Evolutionary conservation across 2,888 invertebrate genomes (phyloP), one percentile per base, ranked within the genome.

Genomic region (Eustalomyia histrio): DNA sequence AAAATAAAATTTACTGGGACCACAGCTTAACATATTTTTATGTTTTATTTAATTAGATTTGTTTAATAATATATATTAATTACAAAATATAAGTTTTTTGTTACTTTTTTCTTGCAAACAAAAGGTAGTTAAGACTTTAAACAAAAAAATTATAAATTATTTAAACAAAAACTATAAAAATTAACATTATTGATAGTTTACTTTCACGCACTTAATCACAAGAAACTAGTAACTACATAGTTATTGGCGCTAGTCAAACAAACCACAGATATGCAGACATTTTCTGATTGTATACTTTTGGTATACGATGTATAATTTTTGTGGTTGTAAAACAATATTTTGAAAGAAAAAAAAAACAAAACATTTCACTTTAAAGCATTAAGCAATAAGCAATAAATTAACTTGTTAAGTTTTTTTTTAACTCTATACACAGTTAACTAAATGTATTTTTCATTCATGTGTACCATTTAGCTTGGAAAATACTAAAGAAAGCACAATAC

Each of bases 381-480:
- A 78, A 72, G 60, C 18, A 72, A 72, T 58, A 78, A 72, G 60
- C 18, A 72, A 72, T 78, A 69, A 71, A 71, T 76, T 60, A 64
- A 76, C 29, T 64, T 71, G 63, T 69, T 50, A 14, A 33, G 21
- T 24, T 43, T 67, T 58, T 47, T 58, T 39, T 21, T 65, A 12
- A 39, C 10, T 12, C 10, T 39, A 39, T 39, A 14, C 10, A 39
- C 39, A 39, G 39, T 39, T 39, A 39, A 39, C 39, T 39, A 39
- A 35, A 35, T 39, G 12, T 12, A 1, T 12, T 39, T 39, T 39
- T 10, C 14, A 39, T 39, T 39, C 39, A 39, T 39, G 39, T 39
- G 39, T 39, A 39, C 39, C 39, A 39, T 39, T 39, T 39, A 39
- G 39, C 12, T 12, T 12, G 39, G 12, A 39, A 39, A 39, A 39